Evolutionary conservation across 64 coral and sea anemone genomes (phyloP).

Genomic region (Pocillopora verrucosa): DNA sequence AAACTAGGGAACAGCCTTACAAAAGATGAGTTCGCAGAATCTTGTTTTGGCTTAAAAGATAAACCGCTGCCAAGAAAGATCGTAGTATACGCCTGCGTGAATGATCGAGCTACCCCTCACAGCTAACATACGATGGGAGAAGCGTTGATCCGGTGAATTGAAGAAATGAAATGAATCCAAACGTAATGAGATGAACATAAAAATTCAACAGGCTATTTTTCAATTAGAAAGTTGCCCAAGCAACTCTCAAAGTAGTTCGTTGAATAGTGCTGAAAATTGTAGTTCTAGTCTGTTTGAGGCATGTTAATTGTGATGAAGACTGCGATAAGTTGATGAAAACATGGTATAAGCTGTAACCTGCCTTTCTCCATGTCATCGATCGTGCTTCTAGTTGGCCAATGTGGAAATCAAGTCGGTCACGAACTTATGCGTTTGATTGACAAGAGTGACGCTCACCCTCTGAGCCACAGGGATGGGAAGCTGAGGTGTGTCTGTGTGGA

Average conservation of each 20-base stretch:
- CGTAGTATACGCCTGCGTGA: neutral
- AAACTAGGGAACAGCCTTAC: neutral
- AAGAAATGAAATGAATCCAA: too few relatives aligned
- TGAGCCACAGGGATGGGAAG: slow-evolving; percentile 92
- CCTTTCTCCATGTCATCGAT: slow-evolving; percentile 77
- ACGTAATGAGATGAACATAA: too few relatives aligned
- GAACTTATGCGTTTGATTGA: slow-evolving; percentile 86
- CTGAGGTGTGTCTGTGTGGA: slow-evolving; percentile 88
- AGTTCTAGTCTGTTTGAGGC: too few relatives aligned
- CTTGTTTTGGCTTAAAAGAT: slow-evolving; percentile 22
- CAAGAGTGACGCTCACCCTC: slow-evolving; percentile 69
- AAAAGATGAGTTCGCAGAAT: slow-evolving; percentile 9
- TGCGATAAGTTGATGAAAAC: neutral
- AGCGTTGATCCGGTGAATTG: too few relatives aligned
- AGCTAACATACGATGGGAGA: too few relatives aligned
- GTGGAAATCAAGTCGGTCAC: slow-evolving; percentile 92
- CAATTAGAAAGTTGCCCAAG: too few relatives aligned
- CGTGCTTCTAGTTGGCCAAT: slow-evolving; percentile 79
- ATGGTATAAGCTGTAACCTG: neutral
- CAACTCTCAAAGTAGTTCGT: too few relatives aligned
- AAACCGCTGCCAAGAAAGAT: neutral
- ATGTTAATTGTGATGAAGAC: too few relatives aligned
- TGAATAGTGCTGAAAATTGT: neutral
- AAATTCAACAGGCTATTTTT: too few relatives aligned
- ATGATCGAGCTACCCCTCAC: too few relatives aligned